These are phyloP conservation scores for Pseudomyrmex gracilis DNA, from an alignment of 1,140 invertebrate genomes.

Conservation along the genomic window DNA sequence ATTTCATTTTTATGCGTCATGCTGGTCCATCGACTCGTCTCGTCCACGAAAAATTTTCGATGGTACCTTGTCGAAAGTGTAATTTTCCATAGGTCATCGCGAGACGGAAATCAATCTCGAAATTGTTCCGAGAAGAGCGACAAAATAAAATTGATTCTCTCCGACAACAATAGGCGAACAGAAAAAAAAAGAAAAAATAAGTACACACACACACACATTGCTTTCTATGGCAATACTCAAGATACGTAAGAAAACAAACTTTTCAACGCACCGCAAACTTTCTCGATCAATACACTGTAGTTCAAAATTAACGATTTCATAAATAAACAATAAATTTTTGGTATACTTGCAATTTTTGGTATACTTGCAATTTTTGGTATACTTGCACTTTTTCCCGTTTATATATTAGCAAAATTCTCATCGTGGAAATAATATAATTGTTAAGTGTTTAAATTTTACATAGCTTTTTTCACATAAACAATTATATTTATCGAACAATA, in stretches of 20 bases:
- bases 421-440: not conserved
- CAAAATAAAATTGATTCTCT: not conserved
- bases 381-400: not conserved
- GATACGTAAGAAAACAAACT: conserved; percentile 11
- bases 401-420: conserved; percentile 3
- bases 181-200: conserved; percentile 7
- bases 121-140: not conserved
- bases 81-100: conserved; percentile 4
- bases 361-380: not conserved
- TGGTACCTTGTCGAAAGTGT: conserved; percentile 5
- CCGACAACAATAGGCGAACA: not conserved
- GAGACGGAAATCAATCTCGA: not conserved
- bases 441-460: conserved; percentile 1
- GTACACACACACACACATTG: conserved; percentile 12
- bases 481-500: not conserved
- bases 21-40: not conserved
- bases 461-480: not conserved
- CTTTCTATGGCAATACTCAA: not conserved
- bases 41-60: conserved; percentile 5
- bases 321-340: conserved; percentile 8
- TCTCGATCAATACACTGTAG: not conserved
- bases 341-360: not conserved
- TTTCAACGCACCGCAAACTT: not conserved
- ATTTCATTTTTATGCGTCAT: conserved; percentile 36
- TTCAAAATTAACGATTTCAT: conserved; percentile 13